These are phyloP conservation scores for Marronus borbonicus DNA, from an alignment of 2,888 invertebrate genomes.

Conservation along the genomic window DNA sequence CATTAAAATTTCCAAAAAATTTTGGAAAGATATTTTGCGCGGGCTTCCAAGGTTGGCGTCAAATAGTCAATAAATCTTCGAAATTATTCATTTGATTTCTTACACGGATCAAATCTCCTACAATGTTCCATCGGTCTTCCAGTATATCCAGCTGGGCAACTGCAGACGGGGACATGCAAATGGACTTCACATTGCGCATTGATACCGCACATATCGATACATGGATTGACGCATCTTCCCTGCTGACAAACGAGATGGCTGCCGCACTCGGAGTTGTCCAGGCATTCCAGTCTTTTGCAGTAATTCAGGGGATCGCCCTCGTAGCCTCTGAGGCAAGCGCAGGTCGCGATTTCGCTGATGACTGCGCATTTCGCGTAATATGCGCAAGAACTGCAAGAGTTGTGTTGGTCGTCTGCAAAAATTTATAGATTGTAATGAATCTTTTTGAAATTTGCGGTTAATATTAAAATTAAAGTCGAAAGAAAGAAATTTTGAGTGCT, in stretches of 20 bases:
- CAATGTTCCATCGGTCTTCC: constrained; percentile 86
- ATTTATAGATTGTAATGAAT: too few species aligned
- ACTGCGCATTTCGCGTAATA: constrained; percentile 79
- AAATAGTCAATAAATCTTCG: too few species aligned
- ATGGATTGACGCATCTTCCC: constrained; percentile 86
- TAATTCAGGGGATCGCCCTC: constrained; percentile 84
- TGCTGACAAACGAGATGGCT: constrained; percentile 81
- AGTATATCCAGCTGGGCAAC: constrained; percentile 83
- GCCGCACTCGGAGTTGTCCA: constrained; percentile 85
- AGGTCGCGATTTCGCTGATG: constrained; percentile 82
- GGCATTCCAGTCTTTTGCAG: constrained; percentile 74
- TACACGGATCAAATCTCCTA: constrained; percentile 83
- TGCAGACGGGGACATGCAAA: constrained; percentile 85
- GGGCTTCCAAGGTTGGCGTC: too few species aligned
- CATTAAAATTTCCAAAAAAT: too few species aligned
- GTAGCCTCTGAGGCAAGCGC: constrained; percentile 85
- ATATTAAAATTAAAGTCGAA: too few species aligned
- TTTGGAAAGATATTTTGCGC: too few species aligned
- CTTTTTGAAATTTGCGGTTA: too few species aligned
- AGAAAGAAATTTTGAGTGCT: too few species aligned
- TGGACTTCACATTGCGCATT: constrained; percentile 85
- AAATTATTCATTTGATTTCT: constrained; percentile 53
- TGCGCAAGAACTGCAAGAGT: constrained; percentile 70
- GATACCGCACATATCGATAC: constrained; percentile 81
- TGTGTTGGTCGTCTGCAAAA: constrained; percentile 31